Base-by-base conservation (phyloP, 2,888 invertebrate genomes). In the Megamerina dolium region DNA sequence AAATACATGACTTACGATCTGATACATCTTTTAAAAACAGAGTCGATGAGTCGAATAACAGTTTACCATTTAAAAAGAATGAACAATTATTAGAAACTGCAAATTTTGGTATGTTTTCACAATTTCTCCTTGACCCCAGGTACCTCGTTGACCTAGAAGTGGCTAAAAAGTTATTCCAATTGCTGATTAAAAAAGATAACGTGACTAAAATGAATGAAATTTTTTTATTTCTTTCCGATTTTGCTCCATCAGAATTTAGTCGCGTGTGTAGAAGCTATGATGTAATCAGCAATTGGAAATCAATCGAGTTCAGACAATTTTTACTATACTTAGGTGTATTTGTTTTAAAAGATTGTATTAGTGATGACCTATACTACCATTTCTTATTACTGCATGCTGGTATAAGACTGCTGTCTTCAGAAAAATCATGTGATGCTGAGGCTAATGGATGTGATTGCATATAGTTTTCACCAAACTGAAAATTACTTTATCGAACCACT, bases 71-170 rank as follows among this genome's bases (percentile, higher is more conserved):
- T 33, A 26, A 27, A 35, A 18, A 34, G 13, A 12, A 29, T 9
- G 27, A 41, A 34, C 35, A 36, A 14, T 27, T 41, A 32, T 37
- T 41, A 10, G 42, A 42, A 14, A 13, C 23, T 31, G 12, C 33
- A 43, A 21, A 30, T 32, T 46, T 46, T 36, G 21, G 21, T 43
- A 48, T 48, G 42, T 42, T 45, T 35, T 41, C 44, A 13, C 41
- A 48, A 26, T 44, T 44, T 29, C 42, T 31, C 8, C 27, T 42
- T n/a, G 42, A 42, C 33, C 21, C 31, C 3, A 36, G 36, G 37
- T 31, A 41, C 20, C 30, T 47, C 14, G 43, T 41, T 19, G 35
- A 35, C n/a, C n/a, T 37, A 10, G 26, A 27, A 16, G 37, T 37
- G 5, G 9, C 17, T 12, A 37, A 37, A 37, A 37, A 26, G 20